These are phyloP conservation scores for roundworm (Caenorhabditis elegans) DNA, from an alignment of 1,140 invertebrate genomes.

Conservation along the genomic window WBcel235 BX284604.4:9687001-9687500, in stretches of 20 bases:
- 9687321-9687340: not conserved
- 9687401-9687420: not conserved
- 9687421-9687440: not conserved
- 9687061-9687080: not conserved
- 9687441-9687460: not conserved
- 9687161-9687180: slow-evolving; percentile 39
- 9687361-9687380: slow-evolving; percentile 41
- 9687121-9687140: too few relatives aligned
- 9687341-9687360: slow-evolving; percentile 5
- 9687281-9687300: slow-evolving; percentile 6
- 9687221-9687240: slow-evolving; percentile 22
- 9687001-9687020: too few relatives aligned
- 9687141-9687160: not conserved
- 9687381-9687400: slow-evolving; percentile 12
- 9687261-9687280: not conserved
- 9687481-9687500: slow-evolving; percentile 8
- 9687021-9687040: too few relatives aligned
- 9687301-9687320: not conserved
- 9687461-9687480: not conserved
- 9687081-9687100: not conserved
- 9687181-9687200: slow-evolving; percentile 17
- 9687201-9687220: slow-evolving; percentile 4
- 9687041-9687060: too few relatives aligned
- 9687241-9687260: not conserved
- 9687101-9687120: too few relatives aligned